Evolutionary conservation across 2,888 invertebrate species (phyloP), one percentile per base, ranked within the genome.

Genomic region (Aricia artaxerxes): DNA sequence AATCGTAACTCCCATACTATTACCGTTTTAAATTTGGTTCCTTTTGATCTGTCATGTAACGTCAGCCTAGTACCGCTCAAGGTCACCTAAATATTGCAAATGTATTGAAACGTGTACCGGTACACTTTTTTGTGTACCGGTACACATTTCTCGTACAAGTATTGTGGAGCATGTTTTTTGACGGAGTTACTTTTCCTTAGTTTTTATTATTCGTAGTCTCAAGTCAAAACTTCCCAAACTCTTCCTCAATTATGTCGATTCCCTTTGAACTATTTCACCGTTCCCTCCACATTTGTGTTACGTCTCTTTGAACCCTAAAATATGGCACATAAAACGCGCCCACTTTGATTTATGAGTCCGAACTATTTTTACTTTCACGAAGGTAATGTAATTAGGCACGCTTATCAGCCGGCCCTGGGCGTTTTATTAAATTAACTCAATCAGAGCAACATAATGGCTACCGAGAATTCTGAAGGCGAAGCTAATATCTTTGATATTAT

Each of bases 341-440:
- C 69, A 69, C 69, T 75, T 75, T 76, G 76, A 76, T 76, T 76
- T 76, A 76, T 76, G 76, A 76, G 76, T 35, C 76, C 57, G 31
- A 76, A 76, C 76, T 76, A 76, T 76, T 76, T 49, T 76, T 76
- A 76, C 76, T 76, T 78, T 78, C 60, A 78, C 73, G 73, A 60
- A 72, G 72, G 73, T 73, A 78, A 78, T 73, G 57, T 57, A 44
- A 78, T 81, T 78, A 79, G 80, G 79, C 77, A 81, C 77, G 80
- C 80, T 81, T 80, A 79, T 82, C 81, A 79, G 80, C 49, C 76
- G 79, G 80, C 83, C 81, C 80, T 77, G 69, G 81, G 81, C 81
- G 80, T 81, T 82, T 83, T 83, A 84, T 82, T 84, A 83, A 82
- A 85, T 82, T 83, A 83, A 78, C 78, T 78, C 83, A 82, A 83